Evolutionary conservation across 2,888 invertebrate genomes (phyloP).

Genomic region (Prosapia bicincta): DNA sequence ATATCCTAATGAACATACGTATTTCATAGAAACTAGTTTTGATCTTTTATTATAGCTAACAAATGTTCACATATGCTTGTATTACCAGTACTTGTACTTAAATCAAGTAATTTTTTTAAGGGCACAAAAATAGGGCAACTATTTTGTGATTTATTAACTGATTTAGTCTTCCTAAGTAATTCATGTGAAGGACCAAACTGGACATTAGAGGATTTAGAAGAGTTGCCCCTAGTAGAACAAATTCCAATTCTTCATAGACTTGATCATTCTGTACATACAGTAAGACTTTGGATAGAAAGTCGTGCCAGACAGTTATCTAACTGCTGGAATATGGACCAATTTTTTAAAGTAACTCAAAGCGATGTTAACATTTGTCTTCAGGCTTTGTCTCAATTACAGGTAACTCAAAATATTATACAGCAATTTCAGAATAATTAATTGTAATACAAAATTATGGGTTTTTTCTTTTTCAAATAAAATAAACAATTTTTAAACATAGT

Average conservation of each 20-base stretch:
- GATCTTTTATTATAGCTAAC: too few relatives aligned
- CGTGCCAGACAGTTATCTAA: slow-evolving; percentile 69
- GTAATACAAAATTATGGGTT: too few relatives aligned
- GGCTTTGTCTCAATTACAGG: slow-evolving; percentile 46
- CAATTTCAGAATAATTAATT: too few relatives aligned
- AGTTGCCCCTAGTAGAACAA: slow-evolving; percentile 74
- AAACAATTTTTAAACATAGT: too few relatives aligned
- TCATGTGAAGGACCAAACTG: slow-evolving; percentile 72
- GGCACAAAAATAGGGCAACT: slow-evolving; percentile 57
- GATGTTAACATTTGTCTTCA: slow-evolving; percentile 46
- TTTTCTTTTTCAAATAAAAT: too few relatives aligned
- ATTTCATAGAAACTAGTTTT: too few relatives aligned
- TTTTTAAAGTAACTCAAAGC: slow-evolving; percentile 54
- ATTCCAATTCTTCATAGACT: slow-evolving; percentile 73
- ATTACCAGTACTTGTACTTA: too few relatives aligned
- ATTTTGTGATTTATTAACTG: slow-evolving; percentile 63
- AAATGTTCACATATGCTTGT: too few relatives aligned
- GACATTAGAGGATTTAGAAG: slow-evolving; percentile 57
- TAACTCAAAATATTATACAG: slow-evolving; percentile 28
- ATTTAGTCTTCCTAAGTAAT: slow-evolving; percentile 67
- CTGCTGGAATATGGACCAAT: slow-evolving; percentile 70
- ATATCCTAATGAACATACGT: too few relatives aligned
- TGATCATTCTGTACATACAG: slow-evolving; percentile 59
- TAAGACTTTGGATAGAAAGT: slow-evolving; percentile 70
- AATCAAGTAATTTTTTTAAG: slow-evolving; percentile 46